A percentile compares a stretch with the other conserved stretches of the same genome.
Evolutionary conservation across 2,113 vertebrate species (phyloP).

Genomic region (Pterocles gutturalis): DNA sequence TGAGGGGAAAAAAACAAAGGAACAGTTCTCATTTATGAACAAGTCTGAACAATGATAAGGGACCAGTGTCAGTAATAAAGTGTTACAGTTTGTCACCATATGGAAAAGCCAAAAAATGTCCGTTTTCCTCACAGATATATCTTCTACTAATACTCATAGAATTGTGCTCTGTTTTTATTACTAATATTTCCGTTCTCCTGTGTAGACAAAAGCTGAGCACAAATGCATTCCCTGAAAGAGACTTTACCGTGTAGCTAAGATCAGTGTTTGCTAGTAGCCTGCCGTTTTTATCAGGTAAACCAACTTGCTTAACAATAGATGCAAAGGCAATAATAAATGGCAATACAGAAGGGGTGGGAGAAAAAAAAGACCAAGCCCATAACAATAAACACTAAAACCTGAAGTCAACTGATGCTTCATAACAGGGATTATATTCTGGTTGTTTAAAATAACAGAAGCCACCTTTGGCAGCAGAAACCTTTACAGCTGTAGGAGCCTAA

Average conservation of each 20-base stretch:
- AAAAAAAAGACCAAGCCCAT: neutral
- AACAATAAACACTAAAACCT: neutral
- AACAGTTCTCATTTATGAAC: neutral
- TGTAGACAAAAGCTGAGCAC: neutral
- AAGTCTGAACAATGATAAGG: neutral
- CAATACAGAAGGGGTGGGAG: neutral
- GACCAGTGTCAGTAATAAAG: neutral
- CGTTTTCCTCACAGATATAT: neutral
- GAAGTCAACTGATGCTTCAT: neutral
- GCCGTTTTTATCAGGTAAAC: neutral
- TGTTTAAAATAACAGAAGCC: neutral
- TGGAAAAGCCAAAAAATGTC: neutral
- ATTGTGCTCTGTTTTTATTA: neutral
- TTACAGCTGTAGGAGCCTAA: neutral
- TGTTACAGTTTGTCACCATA: neutral
- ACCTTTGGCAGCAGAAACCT: neutral
- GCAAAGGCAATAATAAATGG: neutral
- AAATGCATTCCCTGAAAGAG: neutral
- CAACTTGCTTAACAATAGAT: neutral
- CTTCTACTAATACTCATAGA: neutral
- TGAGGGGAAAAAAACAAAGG: neutral
- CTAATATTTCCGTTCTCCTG: neutral
- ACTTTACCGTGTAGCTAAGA: neutral
- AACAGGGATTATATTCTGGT: neutral
- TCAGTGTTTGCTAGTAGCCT: neutral